phyloP scores from a whole-genome alignment of 2,888 invertebrate species.

The Drosophila greeni region DNA sequence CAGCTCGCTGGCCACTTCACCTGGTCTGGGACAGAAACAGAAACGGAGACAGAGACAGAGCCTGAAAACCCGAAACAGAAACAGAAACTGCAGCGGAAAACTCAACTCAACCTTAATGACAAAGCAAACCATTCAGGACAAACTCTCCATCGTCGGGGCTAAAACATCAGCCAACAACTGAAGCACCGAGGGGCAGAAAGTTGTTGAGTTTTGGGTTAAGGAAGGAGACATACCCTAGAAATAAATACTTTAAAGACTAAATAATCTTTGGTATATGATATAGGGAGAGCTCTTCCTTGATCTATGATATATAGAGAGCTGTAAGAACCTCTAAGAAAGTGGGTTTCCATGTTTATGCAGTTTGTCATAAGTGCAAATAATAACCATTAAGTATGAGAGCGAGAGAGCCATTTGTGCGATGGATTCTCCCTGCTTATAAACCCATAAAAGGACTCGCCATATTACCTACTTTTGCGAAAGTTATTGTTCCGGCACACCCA shows the following conservation, averaged over 20 bases:
- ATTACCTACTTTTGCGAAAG: slow-evolving; percentile 1
- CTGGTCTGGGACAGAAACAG: slow-evolving; percentile 46
- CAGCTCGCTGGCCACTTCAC: slow-evolving; percentile 51
- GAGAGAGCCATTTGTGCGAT: not conserved
- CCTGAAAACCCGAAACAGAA: slow-evolving; percentile 2
- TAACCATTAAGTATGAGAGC: not conserved
- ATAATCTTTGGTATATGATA: not conserved
- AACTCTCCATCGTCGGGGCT: slow-evolving; percentile 24
- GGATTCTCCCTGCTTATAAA: not conserved
- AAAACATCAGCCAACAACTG: slow-evolving; percentile 31
- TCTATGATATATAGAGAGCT: not conserved
- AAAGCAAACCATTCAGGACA: slow-evolving; percentile 53
- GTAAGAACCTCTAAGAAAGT: not conserved
- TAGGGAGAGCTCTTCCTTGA: no score
- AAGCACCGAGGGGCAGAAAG: slow-evolving; percentile 5
- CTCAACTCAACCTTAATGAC: slow-evolving; percentile 56
- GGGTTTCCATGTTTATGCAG: not conserved
- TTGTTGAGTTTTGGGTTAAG: not conserved
- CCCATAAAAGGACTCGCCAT: not conserved
- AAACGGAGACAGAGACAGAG: not conserved
- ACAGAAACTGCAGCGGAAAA: slow-evolving; percentile 24
- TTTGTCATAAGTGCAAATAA: not conserved
- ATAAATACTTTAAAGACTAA: not conserved
- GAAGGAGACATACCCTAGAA: not conserved
- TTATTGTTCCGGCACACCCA: slow-evolving; percentile 6